Percentiles rank a stretch among this genome's conserved stretches.
phyloP scores from a whole-genome alignment of 2,888 invertebrate species.

The Stegophylla sp. region DNA sequence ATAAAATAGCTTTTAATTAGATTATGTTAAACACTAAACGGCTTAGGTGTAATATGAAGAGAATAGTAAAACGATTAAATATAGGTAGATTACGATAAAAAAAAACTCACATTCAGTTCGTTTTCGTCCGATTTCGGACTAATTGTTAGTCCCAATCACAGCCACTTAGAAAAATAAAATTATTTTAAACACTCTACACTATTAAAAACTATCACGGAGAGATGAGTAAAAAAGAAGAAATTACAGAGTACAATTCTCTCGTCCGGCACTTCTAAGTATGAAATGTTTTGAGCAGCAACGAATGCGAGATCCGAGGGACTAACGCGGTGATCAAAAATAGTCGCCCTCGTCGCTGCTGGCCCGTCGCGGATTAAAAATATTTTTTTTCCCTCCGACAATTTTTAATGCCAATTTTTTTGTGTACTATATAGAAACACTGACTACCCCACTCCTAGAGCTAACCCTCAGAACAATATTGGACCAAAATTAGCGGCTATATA shows the following conservation, averaged over 20 bases:
- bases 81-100: background rate
- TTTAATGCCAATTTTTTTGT: conserved; percentile 57
- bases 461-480: conserved; percentile 34
- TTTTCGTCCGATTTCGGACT: conserved; percentile 49
- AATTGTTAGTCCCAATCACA: conserved; percentile 27
- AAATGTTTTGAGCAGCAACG: conserved; percentile 55
- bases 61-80: background rate
- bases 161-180: conserved; percentile 45
- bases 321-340: conserved; percentile 58
- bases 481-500: conserved; percentile 41
- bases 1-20: too few relatives aligned
- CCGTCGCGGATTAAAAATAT: conserved; percentile 57
- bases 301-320: conserved; percentile 58
- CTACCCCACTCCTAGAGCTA: conserved; percentile 39
- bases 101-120: conserved; percentile 30
- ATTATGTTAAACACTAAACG: too few relatives aligned
- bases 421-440: conserved; percentile 1
- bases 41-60: too few relatives aligned
- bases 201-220: conserved; percentile 16
- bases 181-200: conserved; percentile 46
- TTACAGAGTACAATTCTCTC: conserved; percentile 48
- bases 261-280: conserved; percentile 55
- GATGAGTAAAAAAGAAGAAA: conserved; percentile 27
- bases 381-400: conserved; percentile 57
- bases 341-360: conserved; percentile 59